A percentile compares a stretch with the other conserved stretches of the same genome.
phyloP scores from a whole-genome alignment of 2,797 vertebrate species.

The Cyprinella venusta region DNA sequence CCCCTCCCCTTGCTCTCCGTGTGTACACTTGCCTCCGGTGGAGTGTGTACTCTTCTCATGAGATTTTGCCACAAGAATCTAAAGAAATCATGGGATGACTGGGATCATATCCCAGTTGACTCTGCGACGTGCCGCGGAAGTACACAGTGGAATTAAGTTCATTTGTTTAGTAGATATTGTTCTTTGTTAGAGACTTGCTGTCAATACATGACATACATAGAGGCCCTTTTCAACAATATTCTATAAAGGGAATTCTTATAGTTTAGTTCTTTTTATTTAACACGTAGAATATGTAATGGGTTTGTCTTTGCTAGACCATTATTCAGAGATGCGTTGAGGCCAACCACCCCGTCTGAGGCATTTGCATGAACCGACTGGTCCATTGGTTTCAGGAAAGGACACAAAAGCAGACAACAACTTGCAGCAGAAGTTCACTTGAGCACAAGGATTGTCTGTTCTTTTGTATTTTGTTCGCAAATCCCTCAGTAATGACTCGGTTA shows the following conservation, averaged over 20 bases:
- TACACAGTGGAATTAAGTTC: not conserved
- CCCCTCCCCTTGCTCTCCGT: constrained; percentile 40
- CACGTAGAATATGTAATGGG: not conserved
- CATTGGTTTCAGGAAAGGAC: constrained; percentile 52
- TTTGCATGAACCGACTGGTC: constrained; percentile 60
- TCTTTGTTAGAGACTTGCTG: constrained; percentile 11
- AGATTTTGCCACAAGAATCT: constrained; percentile 57
- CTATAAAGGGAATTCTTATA: not conserved
- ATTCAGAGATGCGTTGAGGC: constrained; percentile 37
- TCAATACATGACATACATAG: not conserved
- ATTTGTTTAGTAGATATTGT: constrained; percentile 33
- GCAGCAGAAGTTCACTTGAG: constrained; percentile 18
- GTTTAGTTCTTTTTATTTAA: not conserved
- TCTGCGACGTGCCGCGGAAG: constrained; percentile 11
- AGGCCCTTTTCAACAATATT: not conserved
- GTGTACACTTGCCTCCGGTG: constrained; percentile 53
- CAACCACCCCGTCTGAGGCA: constrained; percentile 41
- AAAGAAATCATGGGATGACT: constrained; percentile 59
- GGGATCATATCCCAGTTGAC: constrained; percentile 49
- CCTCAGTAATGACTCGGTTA: constrained; percentile 39
- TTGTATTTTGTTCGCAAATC: constrained; percentile 39
- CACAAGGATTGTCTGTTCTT: constrained; percentile 46
- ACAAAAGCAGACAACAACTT: constrained; percentile 30
- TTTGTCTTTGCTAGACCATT: constrained; percentile 29
- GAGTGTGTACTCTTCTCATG: constrained; percentile 51